Evolutionary conservation across 2,888 invertebrate species (phyloP).

Genomic region (Volucella bombylans): DNA sequence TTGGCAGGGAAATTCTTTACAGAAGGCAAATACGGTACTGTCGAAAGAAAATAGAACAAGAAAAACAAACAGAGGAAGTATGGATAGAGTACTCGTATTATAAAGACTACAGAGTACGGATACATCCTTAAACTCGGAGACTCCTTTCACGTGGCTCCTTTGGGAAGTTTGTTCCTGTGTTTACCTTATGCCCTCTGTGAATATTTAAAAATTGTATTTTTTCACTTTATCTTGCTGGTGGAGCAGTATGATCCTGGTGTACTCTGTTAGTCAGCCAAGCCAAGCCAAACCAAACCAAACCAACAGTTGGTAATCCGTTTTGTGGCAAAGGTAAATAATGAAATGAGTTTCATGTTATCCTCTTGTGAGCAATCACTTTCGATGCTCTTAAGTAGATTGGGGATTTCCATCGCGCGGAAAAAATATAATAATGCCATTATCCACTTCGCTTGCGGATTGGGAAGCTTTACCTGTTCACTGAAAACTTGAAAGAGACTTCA

Average conservation of each 20-base stretch:
- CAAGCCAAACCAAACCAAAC: constrained; percentile 5
- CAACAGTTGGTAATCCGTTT: constrained; percentile 74
- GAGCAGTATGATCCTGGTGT: constrained; percentile 45
- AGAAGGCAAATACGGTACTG: constrained; percentile 58
- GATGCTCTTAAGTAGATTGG: constrained; percentile 73
- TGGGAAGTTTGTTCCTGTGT: constrained; percentile 71
- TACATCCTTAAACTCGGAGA: constrained; percentile 40
- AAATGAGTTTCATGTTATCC: constrained; percentile 74
- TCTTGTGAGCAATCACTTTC: constrained; percentile 74
- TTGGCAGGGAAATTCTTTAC: constrained; percentile 41
- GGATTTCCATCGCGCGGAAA: constrained; percentile 65
- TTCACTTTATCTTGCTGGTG: constrained; percentile 12
- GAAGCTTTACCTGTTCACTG: constrained; percentile 45
- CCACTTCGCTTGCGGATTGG: constrained; percentile 50
- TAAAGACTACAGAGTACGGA: neutral
- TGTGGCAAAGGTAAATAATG: constrained; percentile 74
- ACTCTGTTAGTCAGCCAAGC: constrained; percentile 41
- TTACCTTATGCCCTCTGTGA: constrained; percentile 73
- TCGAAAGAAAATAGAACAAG: constrained; percentile 56
- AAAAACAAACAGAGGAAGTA: constrained; percentile 56
- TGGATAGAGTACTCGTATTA: constrained; percentile 21
- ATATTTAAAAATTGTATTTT: constrained; percentile 67
- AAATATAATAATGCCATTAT: constrained; percentile 69
- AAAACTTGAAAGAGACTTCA: neutral
- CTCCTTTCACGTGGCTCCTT: constrained; percentile 52